Evolutionary conservation across 1,140 invertebrate genomes (phyloP), one percentile per base, ranked within the genome.

Genomic region (Triops cancriformis): DNA sequence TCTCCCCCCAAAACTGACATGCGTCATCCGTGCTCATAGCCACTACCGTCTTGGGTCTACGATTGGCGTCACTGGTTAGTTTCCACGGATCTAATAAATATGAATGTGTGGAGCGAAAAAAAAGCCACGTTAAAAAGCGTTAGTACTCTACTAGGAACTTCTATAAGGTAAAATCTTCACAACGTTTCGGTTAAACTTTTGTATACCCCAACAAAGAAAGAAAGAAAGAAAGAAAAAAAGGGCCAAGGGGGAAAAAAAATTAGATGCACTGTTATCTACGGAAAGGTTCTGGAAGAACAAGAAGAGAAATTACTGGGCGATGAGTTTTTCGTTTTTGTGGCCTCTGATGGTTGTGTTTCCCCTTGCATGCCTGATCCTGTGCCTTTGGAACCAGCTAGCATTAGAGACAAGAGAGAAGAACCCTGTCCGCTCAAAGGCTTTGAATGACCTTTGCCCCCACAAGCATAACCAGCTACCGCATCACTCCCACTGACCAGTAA

Each of bases 401-500:
- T 43, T 37, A 77, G 42, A 31, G 72, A 41, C 27, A 76, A 76
- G 43, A 77, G 77, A 73, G 74, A 78, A 64, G 77, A 78, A 27
- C 77, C 77, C 51, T 75, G 75, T 42, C 79, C 88, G 80, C 92
- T 91, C 81, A 64, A 12, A 64, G 51, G 51, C 51, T 64, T 64
- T 64, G 51, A 64, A n/a, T 64, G 14, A 64, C n/a, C 51, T 64
- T 64, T 64, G 51, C 91, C 89, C 83, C 93, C 88, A 85, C 92
- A 94, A 82, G 92, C 89, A 85, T 96, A 96, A 80, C 94, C 94
- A 80, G 93, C 92, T 88, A 91, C 92, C 84, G 95, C 91, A 85
- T 96, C 94, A 87, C 93, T 93, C 82, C 94, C 94, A 87, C 93
- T 94, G 84, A 95, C 92, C 85, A 96, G 88, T 78, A 96, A 88